Conservation (phyloP, 92 coral and sea anemone genomes). For the Montipora capitata region DNA sequence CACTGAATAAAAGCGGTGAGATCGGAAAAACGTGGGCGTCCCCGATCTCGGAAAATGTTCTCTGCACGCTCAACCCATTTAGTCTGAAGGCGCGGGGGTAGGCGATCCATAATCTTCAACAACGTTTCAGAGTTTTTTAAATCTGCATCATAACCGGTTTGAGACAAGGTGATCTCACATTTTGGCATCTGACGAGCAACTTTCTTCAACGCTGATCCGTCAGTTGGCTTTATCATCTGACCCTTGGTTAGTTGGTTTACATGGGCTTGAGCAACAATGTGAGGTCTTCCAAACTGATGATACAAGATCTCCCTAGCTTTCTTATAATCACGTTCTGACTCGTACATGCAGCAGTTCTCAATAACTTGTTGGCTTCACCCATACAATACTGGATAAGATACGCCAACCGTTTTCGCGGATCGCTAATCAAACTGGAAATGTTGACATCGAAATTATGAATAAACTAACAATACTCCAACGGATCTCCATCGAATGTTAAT, state of each 20-base stretch:
- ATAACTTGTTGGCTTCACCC: conserved; percentile 61
- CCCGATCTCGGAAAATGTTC: conserved; percentile 24
- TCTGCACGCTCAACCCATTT: conserved; percentile 5
- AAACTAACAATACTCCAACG: conserved; percentile 54
- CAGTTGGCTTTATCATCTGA: conserved; percentile 20
- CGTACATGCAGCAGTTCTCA: conserved; percentile 56
- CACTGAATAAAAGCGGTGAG: conserved; percentile 52
- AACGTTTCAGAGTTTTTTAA: too few species aligned
- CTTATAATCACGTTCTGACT: conserved; percentile 52
- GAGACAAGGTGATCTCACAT: too few species aligned
- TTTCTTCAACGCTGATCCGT: too few species aligned
- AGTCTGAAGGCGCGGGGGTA: too few species aligned
- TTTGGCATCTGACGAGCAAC: too few species aligned
- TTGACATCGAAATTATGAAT: conserved; percentile 74
- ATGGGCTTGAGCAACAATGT: conserved; percentile 68
- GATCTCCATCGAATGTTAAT: conserved; percentile 65
- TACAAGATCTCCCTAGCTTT: conserved; percentile 55
- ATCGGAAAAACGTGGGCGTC: conserved; percentile 34
- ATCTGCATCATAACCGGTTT: too few species aligned
- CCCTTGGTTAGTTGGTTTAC: conserved; percentile 39
- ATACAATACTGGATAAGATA: conserved; percentile 68
- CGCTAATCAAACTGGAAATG: conserved; percentile 23
- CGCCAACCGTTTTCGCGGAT: conserved; percentile 33
- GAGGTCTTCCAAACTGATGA: conserved; percentile 68
- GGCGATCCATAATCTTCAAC: too few species aligned